phyloP scores from a whole-genome alignment of 1,140 invertebrate genomes.

The Aphidius gifuensis region DNA sequence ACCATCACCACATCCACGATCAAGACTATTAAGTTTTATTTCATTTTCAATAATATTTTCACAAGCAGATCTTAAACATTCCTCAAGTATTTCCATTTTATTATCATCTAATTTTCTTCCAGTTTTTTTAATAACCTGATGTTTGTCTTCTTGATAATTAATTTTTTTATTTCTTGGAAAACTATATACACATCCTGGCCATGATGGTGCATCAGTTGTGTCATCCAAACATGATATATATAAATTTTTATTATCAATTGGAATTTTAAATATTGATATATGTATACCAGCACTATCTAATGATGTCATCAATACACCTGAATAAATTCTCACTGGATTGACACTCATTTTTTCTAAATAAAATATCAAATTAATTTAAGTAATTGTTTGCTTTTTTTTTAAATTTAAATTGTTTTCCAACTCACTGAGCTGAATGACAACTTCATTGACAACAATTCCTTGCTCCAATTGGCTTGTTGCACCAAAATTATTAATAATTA shows the following conservation, averaged over 20 bases:
- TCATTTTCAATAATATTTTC: constrained; percentile 59
- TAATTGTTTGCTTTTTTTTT: not conserved
- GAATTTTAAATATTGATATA: constrained; percentile 66
- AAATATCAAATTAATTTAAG: not conserved
- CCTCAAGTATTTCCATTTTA: constrained; percentile 49
- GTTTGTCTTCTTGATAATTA: constrained; percentile 21
- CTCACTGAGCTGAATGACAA: constrained; percentile 62
- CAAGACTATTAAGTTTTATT: constrained; percentile 65
- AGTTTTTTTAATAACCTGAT: constrained; percentile 22
- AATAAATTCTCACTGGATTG: constrained; percentile 63
- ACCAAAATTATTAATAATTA: constrained; percentile 81
- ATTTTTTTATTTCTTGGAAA: constrained; percentile 10
- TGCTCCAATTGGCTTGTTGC: constrained; percentile 74
- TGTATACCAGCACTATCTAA: constrained; percentile 80
- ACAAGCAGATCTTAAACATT: constrained; percentile 55
- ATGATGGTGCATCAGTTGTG: constrained; percentile 59
- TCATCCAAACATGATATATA: constrained; percentile 61
- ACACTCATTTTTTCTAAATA: constrained; percentile 57
- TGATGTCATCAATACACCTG: constrained; percentile 74
- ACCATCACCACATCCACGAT: constrained; percentile 76
- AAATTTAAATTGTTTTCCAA: not conserved
- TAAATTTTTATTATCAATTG: constrained; percentile 43
- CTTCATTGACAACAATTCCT: constrained; percentile 70
- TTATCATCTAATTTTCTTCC: constrained; percentile 46
- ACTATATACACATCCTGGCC: constrained; percentile 57